phyloP scores from a whole-genome alignment of 2,888 invertebrate genomes.

The Apamea anceps region DNA sequence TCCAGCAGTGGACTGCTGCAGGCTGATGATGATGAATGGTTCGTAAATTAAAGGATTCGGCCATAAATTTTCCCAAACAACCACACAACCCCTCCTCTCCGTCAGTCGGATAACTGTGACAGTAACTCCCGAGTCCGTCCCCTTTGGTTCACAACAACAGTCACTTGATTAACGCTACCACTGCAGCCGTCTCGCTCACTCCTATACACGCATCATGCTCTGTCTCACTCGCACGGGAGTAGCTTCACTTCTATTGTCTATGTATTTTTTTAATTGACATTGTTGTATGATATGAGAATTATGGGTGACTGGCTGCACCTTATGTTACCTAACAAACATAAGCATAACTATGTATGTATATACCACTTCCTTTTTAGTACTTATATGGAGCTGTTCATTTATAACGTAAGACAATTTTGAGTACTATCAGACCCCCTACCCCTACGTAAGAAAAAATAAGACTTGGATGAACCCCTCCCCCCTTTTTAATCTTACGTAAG shows the following conservation, averaged over 20 bases:
- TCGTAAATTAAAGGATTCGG: background rate
- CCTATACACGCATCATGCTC: constrained; percentile 37
- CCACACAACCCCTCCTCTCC: constrained; percentile 7
- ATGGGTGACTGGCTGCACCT: too few relatives aligned
- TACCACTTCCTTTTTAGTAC: too few relatives aligned
- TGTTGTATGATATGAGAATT: background rate
- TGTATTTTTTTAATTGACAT: constrained; percentile 13
- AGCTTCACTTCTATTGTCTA: constrained; percentile 70
- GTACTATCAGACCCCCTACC: too few relatives aligned
- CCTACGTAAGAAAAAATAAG: too few relatives aligned
- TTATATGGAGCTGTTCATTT: too few relatives aligned
- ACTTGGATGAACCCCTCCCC: too few relatives aligned
- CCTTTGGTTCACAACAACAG: constrained; percentile 79
- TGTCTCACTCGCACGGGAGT: constrained; percentile 65
- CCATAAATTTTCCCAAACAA: background rate
- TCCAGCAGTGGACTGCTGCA: too few relatives aligned
- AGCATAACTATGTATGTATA: too few relatives aligned
- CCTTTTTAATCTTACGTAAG: too few relatives aligned
- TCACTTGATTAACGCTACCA: constrained; percentile 83
- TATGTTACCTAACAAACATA: too few relatives aligned
- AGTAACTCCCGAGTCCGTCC: constrained; percentile 69
- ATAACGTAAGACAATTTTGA: too few relatives aligned
- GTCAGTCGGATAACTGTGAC: constrained; percentile 15
- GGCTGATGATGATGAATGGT: background rate
- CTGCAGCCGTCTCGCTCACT: constrained; percentile 69